Conservation (phyloP, 2,113 vertebrate genomes). For the Toxotes jaculatrix region DNA sequence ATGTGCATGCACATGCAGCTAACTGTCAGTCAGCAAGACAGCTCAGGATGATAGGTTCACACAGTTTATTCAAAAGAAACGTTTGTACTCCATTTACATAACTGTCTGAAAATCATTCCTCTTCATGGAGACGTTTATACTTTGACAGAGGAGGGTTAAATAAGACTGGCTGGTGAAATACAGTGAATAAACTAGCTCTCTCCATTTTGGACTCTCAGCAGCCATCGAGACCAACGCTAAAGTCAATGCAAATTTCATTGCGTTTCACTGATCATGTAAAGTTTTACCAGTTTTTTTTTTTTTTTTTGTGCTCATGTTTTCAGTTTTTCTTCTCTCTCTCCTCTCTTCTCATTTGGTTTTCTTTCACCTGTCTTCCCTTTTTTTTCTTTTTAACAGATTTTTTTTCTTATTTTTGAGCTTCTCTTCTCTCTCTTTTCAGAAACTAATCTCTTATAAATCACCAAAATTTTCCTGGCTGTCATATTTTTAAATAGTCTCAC, state of each 20-base stretch:
- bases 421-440: neutral
- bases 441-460: neutral
- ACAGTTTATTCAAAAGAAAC: neutral
- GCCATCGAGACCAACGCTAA: too few species aligned
- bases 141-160: neutral
- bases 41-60: neutral
- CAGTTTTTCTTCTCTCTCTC: neutral
- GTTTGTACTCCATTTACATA: neutral
- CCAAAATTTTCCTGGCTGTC: neutral
- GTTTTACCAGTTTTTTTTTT: too few species aligned
- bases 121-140: neutral
- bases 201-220: neutral
- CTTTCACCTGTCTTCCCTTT: neutral
- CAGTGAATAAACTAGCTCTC: neutral
- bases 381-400: neutral
- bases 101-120: neutral
- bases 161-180: neutral
- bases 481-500: neutral
- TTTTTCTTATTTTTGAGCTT: neutral
- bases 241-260: too few species aligned
- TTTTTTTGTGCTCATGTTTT: neutral
- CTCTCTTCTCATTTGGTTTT: neutral
- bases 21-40: neutral
- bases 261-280: neutral
- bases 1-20: neutral